Base-by-base conservation (phyloP, 1,140 invertebrate species). In the Mactra quadrangularis region DNA sequence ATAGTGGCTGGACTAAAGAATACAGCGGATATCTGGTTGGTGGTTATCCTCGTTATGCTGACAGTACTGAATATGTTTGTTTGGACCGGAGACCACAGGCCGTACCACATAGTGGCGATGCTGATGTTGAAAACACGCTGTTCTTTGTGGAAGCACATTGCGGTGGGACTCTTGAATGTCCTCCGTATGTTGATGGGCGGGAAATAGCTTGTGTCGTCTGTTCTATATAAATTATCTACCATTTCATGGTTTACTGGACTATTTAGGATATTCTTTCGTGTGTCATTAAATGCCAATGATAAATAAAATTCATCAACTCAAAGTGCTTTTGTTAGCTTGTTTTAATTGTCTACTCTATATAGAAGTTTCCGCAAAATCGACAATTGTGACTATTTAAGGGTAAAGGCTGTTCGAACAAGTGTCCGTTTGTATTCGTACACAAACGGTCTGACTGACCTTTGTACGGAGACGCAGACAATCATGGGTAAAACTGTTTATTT, bases 201-300 rank as follows among this genome's bases (percentile, higher is more conserved):
- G 72, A 76, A 45, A 17, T 76, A 0, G 57, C 72, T 27, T 76
- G 72, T 47, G 72, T 76, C 22, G 72, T 76, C n/a, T 76, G 72
- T 50, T 76, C 72, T 1, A 60, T 76, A 31, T 72, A 68, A 68
- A n/a, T n/a, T n/a, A n/a, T n/a, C n/a, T n/a, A n/a, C n/a, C n/a
- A n/a, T n/a, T n/a, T n/a, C n/a, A n/a, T n/a, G n/a, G n/a, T n/a
- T n/a, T n/a, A n/a, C n/a, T n/a, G n/a, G n/a, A n/a, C n/a, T n/a
- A n/a, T n/a, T n/a, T 85, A 70, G 38, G 87, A 27, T 85, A 88
- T n/a, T n/a, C n/a, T 35, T 22, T 55, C 0, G n/a, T n/a, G n/a
- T n/a, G n/a, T n/a, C n/a, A n/a, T n/a, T n/a, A n/a, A n/a, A n/a
- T n/a, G n/a, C n/a, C n/a, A n/a, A n/a, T n/a, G n/a, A n/a, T n/a